phyloP scores from a whole-genome alignment of 2,888 invertebrate genomes.

The Agrochola macilenta region DNA sequence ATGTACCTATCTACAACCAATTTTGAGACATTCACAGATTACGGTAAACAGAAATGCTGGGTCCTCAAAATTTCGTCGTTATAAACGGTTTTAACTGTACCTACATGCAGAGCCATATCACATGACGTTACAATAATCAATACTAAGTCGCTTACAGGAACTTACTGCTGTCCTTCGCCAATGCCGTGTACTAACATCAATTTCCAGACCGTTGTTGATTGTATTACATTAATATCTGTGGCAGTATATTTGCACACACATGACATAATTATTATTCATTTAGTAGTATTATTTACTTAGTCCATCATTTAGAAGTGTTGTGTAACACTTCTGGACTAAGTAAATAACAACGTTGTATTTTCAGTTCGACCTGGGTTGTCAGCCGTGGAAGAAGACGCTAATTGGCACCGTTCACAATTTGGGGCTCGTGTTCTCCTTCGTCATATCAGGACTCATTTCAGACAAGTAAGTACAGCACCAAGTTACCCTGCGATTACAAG shows the following conservation, averaged over 20 bases:
- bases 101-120: background rate
- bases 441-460: slow-evolving; percentile 93
- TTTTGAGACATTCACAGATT: slow-evolving; percentile 4
- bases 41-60: too few relatives aligned
- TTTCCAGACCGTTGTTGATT: too few relatives aligned
- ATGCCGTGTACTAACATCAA: background rate
- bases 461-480: slow-evolving; percentile 91
- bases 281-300: too few relatives aligned
- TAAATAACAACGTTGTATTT: slow-evolving; percentile 48
- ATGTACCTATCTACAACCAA: background rate
- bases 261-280: too few relatives aligned
- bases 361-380: slow-evolving; percentile 92
- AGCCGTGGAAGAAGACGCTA: slow-evolving; percentile 93
- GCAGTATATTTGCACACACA: too few relatives aligned
- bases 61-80: too few relatives aligned
- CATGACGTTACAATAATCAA: background rate
- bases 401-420: slow-evolving; percentile 94
- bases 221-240: too few relatives aligned
- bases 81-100: too few relatives aligned
- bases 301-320: too few relatives aligned
- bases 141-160: background rate
- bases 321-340: background rate
- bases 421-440: slow-evolving; percentile 93
- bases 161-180: background rate
- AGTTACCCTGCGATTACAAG: too few relatives aligned